phyloP scores from a whole-genome alignment of 2,888 invertebrate species.

The Tenthredo amoena region DNA sequence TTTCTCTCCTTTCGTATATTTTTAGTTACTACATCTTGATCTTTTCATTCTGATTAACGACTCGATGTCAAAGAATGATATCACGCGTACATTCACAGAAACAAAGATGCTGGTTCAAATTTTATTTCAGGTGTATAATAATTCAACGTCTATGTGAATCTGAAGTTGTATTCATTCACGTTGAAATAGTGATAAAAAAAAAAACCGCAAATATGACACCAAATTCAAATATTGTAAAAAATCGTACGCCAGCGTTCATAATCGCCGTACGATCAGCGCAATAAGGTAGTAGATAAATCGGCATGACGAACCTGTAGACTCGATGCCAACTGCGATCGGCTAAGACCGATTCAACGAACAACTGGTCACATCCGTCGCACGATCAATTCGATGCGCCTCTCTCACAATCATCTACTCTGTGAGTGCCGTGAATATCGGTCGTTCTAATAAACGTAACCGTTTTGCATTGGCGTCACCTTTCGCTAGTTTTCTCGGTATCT shows the following conservation, averaged over 20 bases:
- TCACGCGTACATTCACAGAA: neutral
- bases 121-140: neutral
- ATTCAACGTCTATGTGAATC: neutral
- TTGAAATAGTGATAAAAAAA: neutral
- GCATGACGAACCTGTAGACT: slow-evolving; percentile 16
- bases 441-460: slow-evolving; percentile 5
- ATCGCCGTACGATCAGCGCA: neutral
- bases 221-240: neutral
- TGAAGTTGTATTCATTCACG: neutral
- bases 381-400: slow-evolving; percentile 28
- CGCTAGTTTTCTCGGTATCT: neutral
- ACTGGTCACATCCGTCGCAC: slow-evolving; percentile 20
- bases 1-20: neutral
- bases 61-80: neutral
- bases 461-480: neutral
- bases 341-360: neutral
- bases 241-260: neutral
- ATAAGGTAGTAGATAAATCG: neutral
- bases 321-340: neutral
- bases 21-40: slow-evolving; percentile 14
- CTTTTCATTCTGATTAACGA: neutral
- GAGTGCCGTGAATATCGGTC: slow-evolving; percentile 33
- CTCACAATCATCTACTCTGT: slow-evolving; percentile 15
- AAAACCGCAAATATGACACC: neutral
- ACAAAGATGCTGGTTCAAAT: neutral